These are phyloP conservation scores for Cynopterus brachyotis DNA, from an alignment of 2,113 vertebrate genomes.

Conservation along the genomic window DNA sequence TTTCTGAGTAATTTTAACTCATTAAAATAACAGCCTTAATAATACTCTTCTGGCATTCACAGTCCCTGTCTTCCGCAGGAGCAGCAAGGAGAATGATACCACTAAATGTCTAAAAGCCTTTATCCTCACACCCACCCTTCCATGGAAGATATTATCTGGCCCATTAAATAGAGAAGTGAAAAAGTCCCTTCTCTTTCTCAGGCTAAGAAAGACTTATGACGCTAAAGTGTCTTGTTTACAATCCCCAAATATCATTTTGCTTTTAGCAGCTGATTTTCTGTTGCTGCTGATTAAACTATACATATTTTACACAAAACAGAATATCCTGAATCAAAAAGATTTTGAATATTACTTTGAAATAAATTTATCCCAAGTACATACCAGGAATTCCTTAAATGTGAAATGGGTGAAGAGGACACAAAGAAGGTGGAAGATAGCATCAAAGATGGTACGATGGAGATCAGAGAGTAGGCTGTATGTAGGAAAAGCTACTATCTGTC, in stretches of 20 bases:
- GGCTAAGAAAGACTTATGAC: neutral
- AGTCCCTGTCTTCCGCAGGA: neutral
- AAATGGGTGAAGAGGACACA: neutral
- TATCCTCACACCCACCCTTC: neutral
- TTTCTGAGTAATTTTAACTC: constrained; percentile 27
- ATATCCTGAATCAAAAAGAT: neutral
- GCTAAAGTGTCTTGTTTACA: constrained; percentile 20
- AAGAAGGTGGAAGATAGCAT: neutral
- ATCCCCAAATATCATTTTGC: neutral
- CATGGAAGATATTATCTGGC: neutral
- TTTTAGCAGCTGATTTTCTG: neutral
- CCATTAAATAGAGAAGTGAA: neutral
- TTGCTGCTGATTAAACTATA: neutral
- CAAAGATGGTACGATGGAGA: neutral
- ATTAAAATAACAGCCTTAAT: neutral
- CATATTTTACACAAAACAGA: constrained; percentile 1
- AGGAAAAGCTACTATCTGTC: neutral
- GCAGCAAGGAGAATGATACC: neutral
- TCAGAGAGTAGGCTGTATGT: neutral
- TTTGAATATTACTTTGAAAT: neutral
- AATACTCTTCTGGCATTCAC: neutral
- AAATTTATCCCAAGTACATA: neutral
- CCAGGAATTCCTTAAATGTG: neutral
- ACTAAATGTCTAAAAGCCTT: neutral
- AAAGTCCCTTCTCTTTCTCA: neutral